Evolutionary conservation across 2,888 invertebrate genomes (phyloP).

Genomic region (Microplitis deprimator): DNA sequence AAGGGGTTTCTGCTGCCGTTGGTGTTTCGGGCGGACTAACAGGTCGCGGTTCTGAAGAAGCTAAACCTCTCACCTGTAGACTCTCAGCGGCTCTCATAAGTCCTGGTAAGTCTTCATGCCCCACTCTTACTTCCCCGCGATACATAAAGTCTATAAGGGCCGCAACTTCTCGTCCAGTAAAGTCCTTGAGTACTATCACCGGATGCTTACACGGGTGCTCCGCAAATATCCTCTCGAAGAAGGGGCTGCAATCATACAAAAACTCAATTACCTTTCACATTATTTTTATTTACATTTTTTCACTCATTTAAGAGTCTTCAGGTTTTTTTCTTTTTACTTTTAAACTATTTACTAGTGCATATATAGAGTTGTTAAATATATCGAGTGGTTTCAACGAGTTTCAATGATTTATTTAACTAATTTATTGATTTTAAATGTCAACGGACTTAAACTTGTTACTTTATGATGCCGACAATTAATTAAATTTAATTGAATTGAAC

Average conservation of each 20-base stretch:
- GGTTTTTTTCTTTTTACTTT: no score
- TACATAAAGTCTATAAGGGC: slow-evolving; percentile 95
- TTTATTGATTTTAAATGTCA: no score
- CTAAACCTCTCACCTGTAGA: slow-evolving; percentile 86
- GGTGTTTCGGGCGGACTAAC: slow-evolving; percentile 69
- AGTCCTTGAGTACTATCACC: slow-evolving; percentile 92
- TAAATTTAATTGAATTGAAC: no score
- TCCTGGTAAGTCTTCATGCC: slow-evolving; percentile 86
- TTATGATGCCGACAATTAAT: no score
- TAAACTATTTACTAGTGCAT: no score
- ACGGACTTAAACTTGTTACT: no score
- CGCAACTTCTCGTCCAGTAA: slow-evolving; percentile 89
- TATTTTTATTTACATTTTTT: no score
- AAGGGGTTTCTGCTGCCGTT: slow-evolving; percentile 45
- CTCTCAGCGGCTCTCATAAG: slow-evolving; percentile 91
- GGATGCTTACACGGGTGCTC: slow-evolving; percentile 96
- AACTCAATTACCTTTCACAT: no score
- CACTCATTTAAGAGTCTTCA: no score
- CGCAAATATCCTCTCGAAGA: slow-evolving; percentile 89
- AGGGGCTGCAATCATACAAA: slow-evolving; percentile 79
- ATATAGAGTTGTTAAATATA: neutral
- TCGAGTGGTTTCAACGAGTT: neutral
- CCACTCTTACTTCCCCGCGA: slow-evolving; percentile 91
- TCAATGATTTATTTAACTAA: no score
- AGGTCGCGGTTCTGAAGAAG: slow-evolving; percentile 74